Evolutionary conservation across 2,888 invertebrate species (phyloP).

Genomic region (Zeuzera pyrina): DNA sequence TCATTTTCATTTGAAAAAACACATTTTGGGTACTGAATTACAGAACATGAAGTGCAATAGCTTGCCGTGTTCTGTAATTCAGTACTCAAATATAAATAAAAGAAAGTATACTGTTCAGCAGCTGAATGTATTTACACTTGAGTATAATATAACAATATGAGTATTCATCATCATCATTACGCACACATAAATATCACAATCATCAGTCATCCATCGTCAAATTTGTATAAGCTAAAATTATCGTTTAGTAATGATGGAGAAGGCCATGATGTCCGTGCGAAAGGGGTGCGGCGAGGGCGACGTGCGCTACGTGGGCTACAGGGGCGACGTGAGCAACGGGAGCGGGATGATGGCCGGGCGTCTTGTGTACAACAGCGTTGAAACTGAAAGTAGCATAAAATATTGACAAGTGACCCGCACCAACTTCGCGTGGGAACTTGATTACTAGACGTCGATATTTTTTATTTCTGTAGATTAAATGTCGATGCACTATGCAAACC

Average conservation of each 20-base stretch:
- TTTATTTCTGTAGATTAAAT: too few relatives aligned
- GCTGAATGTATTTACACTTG: constrained; percentile 64
- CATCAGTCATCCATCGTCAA: constrained; percentile 59
- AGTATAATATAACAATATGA: constrained; percentile 54
- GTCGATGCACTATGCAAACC: too few relatives aligned
- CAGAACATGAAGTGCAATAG: too few relatives aligned
- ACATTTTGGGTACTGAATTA: too few relatives aligned
- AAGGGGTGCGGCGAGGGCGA: constrained; percentile 33
- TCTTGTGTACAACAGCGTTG: constrained; percentile 71
- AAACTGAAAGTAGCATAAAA: constrained; percentile 59
- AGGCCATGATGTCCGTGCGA: constrained; percentile 58
- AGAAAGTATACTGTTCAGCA: constrained; percentile 46
- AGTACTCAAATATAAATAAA: too few relatives aligned
- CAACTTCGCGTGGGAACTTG: too few relatives aligned
- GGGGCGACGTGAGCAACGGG: constrained; percentile 48
- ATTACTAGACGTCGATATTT: too few relatives aligned
- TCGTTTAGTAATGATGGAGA: constrained; percentile 48
- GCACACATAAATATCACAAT: constrained; percentile 71
- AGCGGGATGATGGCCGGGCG: constrained; percentile 62
- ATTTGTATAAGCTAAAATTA: constrained; percentile 35
- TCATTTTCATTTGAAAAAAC: too few relatives aligned
- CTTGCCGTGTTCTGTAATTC: background rate
- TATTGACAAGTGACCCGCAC: too few relatives aligned
- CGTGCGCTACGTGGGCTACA: constrained; percentile 38
- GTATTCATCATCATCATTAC: too few relatives aligned